Base-by-base conservation (phyloP, 2,888 invertebrate genomes). In the Leptarthrus brevirostris region DNA sequence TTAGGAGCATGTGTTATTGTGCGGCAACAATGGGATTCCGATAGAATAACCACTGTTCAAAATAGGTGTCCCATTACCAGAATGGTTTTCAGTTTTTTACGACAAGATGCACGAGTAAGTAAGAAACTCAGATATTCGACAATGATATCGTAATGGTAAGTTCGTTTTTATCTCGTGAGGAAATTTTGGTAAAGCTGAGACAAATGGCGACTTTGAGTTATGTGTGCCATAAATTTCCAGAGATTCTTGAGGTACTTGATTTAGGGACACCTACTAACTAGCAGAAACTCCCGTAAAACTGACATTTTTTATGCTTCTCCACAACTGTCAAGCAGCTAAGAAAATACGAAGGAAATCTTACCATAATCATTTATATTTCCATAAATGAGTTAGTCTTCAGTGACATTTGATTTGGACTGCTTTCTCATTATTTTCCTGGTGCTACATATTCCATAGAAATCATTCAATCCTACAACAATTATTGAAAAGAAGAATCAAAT, bases 1-100 rank as follows among this genome's bases (percentile, higher is more conserved):
- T 64, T 64, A 64, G 64, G 64, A 64, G 44, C 64, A 64, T 64
- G 24, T 64, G 64, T 47, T 64, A 44, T 47, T 64, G 44, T 64
- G 44, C 26, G 64, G 64, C 64, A 64, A 64, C 64, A 44, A 64
- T 64, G 44, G 64, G 20, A 64, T 44, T 64, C 44, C 64, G 24
- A 64, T 64, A 64, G 64, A 64, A 64, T 44, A 64, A 64, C 64
- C 64, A 64, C 24, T 40, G 64, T 20, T 40, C 12, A 18, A 44
- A 64, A 44, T 64, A 64, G 64, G 64, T 64, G 64, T 47, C 40
- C 44, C 64, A 64, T 64, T 44, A 64, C 64, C 40, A 24, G 44
- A 64, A 64, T 64, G 47, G 64, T 47, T 58, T 64, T 16, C 64
- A 24, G 16, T 26, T 64, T 64, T 64, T 64, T 64, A 56, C 56